Conservation (phyloP, 2,888 invertebrate species). For the Lomographa bimaculata region DNA sequence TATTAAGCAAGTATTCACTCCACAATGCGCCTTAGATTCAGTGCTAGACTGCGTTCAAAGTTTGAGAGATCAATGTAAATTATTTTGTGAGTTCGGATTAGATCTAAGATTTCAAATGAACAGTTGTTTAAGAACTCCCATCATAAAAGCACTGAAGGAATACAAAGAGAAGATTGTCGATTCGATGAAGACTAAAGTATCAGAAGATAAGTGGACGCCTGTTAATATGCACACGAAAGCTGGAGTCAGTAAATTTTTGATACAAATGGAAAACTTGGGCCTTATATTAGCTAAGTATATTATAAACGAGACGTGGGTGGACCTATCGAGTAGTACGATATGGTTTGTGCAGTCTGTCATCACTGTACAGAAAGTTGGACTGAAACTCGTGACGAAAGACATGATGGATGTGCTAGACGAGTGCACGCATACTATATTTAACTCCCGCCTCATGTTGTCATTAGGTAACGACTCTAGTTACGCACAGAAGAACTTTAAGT, state of each 20-base stretch:
- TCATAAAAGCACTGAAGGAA: constrained; percentile 90
- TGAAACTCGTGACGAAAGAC: constrained; percentile 89
- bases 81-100: constrained; percentile 88
- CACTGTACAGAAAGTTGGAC: constrained; percentile 89
- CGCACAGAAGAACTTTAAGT: constrained; percentile 87
- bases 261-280: constrained; percentile 88
- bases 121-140: constrained; percentile 90
- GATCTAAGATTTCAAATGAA: constrained; percentile 97
- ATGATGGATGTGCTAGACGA: constrained; percentile 89
- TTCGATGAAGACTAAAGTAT: constrained; percentile 88
- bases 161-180: constrained; percentile 92
- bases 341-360: constrained; percentile 91
- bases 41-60: constrained; percentile 94
- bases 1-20: constrained; percentile 94
- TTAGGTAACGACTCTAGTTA: constrained; percentile 70
- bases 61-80: constrained; percentile 88
- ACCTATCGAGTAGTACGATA: constrained; percentile 90
- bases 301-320: constrained; percentile 86
- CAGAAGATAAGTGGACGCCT: constrained; percentile 94
- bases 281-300: constrained; percentile 86
- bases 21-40: constrained; percentile 92
- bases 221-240: constrained; percentile 90
- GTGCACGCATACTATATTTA: constrained; percentile 88
- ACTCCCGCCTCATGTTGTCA: constrained; percentile 86
- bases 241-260: constrained; percentile 86